Evolutionary conservation across 2,797 vertebrate species (phyloP).

Genomic region (Danionella dracula): DNA sequence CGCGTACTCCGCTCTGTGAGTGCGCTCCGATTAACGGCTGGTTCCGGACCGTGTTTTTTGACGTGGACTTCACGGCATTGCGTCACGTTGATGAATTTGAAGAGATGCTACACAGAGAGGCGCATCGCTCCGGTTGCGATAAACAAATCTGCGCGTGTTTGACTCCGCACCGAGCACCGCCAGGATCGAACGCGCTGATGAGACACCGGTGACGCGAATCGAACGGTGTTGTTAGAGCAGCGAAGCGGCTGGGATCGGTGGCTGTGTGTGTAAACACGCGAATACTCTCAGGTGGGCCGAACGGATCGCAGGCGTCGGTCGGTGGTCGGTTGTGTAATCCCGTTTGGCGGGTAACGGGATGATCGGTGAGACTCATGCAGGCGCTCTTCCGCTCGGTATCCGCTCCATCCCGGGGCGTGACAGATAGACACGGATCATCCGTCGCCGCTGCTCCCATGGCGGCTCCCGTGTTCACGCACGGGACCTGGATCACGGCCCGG

Average conservation of each 20-base stretch:
- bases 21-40: slow-evolving; percentile 5
- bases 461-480: slow-evolving; percentile 36
- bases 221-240: neutral
- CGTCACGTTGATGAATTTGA: slow-evolving; percentile 30
- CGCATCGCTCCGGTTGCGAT: neutral
- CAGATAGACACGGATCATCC: slow-evolving; percentile 7
- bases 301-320: slow-evolving; percentile 8
- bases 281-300: slow-evolving; percentile 17
- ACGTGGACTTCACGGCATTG: slow-evolving; percentile 15
- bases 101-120: slow-evolving; percentile 11
- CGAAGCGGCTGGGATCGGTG: neutral
- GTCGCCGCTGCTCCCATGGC: slow-evolving; percentile 27
- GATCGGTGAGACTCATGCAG: slow-evolving; percentile 18
- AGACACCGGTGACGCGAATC: neutral
- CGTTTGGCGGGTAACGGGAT: slow-evolving; percentile 10
- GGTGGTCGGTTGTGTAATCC: neutral
- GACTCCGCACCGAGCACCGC: neutral
- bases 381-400: slow-evolving; percentile 15
- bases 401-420: slow-evolving; percentile 17
- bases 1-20: neutral
- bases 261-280: neutral
- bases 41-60: slow-evolving; percentile 23
- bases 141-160: slow-evolving; percentile 9
- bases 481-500: slow-evolving; percentile 35
- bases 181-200: neutral